phyloP scores from a whole-genome alignment of 2,888 invertebrate species.

The Cynaeus angustus region DNA sequence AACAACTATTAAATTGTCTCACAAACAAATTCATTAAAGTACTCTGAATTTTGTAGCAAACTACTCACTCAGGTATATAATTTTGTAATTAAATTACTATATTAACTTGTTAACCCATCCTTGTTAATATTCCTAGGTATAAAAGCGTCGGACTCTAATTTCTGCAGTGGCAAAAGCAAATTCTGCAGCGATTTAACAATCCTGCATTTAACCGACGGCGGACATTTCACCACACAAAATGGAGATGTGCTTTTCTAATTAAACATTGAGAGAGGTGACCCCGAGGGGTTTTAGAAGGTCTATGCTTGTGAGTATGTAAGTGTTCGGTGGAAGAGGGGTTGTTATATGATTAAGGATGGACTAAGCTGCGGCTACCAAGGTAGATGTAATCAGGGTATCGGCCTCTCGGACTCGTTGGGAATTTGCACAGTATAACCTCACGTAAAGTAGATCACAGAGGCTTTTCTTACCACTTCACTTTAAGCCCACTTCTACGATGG shows the following conservation, averaged over 20 bases:
- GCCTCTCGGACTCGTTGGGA: constrained; percentile 49
- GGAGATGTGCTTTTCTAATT: constrained; percentile 50
- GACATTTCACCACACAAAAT: constrained; percentile 35
- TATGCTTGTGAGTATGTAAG: constrained; percentile 37
- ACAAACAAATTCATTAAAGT: constrained; percentile 42
- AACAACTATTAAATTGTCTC: constrained; percentile 27
- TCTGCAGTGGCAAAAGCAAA: constrained; percentile 27
- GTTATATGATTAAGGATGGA: constrained; percentile 52
- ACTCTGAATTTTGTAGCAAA: constrained; percentile 15
- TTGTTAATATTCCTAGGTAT: constrained; percentile 39
- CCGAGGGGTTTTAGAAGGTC: constrained; percentile 38
- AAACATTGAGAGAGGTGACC: constrained; percentile 45
- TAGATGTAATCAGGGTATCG: constrained; percentile 54
- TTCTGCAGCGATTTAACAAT: constrained; percentile 46
- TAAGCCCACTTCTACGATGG: constrained; percentile 32
- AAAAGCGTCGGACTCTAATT: constrained; percentile 46
- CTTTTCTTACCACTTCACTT: constrained; percentile 50
- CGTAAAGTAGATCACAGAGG: constrained; percentile 48
- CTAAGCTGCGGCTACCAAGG: constrained; percentile 53
- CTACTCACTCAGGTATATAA: constrained; percentile 33
- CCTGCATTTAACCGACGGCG: constrained; percentile 41
- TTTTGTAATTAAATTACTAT: constrained; percentile 36
- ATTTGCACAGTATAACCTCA: constrained; percentile 47
- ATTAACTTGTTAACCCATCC: constrained; percentile 35
- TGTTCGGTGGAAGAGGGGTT: constrained; percentile 34